phyloP scores from a whole-genome alignment of 1,140 invertebrate species.

The Macrotrachela quadricornifera region DNA sequence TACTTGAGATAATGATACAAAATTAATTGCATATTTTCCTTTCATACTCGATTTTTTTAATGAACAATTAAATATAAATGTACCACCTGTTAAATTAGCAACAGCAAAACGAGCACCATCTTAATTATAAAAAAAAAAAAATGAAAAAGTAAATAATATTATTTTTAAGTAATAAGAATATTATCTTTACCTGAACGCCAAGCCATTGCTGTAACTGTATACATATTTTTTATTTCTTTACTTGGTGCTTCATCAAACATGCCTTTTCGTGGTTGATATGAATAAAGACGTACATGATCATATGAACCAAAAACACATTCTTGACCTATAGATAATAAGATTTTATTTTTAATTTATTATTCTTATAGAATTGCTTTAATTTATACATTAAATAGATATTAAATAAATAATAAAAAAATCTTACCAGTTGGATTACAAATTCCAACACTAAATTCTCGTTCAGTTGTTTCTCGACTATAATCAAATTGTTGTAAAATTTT shows the following conservation, averaged over 20 bases:
- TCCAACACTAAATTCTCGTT: slow-evolving; percentile 59
- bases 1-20: slow-evolving; percentile 55
- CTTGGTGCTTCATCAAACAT: slow-evolving; percentile 54
- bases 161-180: too few relatives aligned
- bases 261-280: slow-evolving; percentile 56
- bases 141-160: slow-evolving; percentile 16
- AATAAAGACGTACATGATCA: slow-evolving; percentile 51
- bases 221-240: slow-evolving; percentile 58
- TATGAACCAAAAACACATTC: slow-evolving; percentile 7
- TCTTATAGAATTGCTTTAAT: too few relatives aligned
- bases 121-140: background rate
- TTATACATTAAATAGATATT: background rate
- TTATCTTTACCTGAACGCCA: slow-evolving; percentile 39
- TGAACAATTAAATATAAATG: slow-evolving; percentile 61
- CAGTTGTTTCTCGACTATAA: slow-evolving; percentile 45
- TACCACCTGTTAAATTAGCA: slow-evolving; percentile 50
- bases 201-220: slow-evolving; percentile 59
- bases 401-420: background rate
- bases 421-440: slow-evolving; percentile 60
- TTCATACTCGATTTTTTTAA: slow-evolving; percentile 53
- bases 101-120: background rate
- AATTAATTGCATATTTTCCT: slow-evolving; percentile 64
- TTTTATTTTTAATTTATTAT: too few relatives aligned
- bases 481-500: slow-evolving; percentile 59
- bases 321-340: too few relatives aligned